Base-by-base conservation (phyloP, 2,888 invertebrate genomes). In the Pseudanteris insignis region DNA sequence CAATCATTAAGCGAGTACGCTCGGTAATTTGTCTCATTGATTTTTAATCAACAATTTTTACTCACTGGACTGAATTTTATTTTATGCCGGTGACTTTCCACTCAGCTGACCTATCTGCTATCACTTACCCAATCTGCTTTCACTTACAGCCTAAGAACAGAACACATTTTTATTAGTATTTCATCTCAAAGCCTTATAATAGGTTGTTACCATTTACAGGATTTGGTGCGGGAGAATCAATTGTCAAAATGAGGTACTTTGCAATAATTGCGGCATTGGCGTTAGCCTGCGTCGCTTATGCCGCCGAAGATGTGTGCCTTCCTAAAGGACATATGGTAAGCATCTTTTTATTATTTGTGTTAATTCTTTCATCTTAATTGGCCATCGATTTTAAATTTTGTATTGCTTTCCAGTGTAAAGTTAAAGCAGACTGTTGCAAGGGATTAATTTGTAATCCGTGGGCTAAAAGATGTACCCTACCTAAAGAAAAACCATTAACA, bases 191-290 rank as follows among this genome's bases (percentile, higher is more conserved):
- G 7, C 8, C n/a, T 33, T 41, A 8, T n/a, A n/a, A n/a, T n/a
- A n/a, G n/a, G n/a, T n/a, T n/a, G n/a, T n/a, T n/a, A n/a, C n/a
- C n/a, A 25, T 34, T 58, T 51, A n/a, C 32, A 58, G 58, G 40
- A 40, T 47, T 57, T 60, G 60, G 54, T 60, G 47, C 48, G 13
- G 33, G 5, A 25, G 48, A 53, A 48, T 48, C 60, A 54, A 47
- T 43, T 14, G 25, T 33, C 38, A 60, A 48, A 38, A 60, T 60
- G 60, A 60, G 14, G 6, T 43, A 29, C 13, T 43, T 48, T 8
- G 21, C 12, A 5, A 15, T 54, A 25, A 10, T 54, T 13, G 37
- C 38, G 5, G 9, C 10, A 5, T 12, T 34, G 33, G 37, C 30
- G n/a, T 13, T 44, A 8, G 13, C 14, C 2, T 25, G 14, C 6